Evolutionary conservation across 2,113 vertebrate species (phyloP).

Genomic region (Centropus bengalensis): DNA sequence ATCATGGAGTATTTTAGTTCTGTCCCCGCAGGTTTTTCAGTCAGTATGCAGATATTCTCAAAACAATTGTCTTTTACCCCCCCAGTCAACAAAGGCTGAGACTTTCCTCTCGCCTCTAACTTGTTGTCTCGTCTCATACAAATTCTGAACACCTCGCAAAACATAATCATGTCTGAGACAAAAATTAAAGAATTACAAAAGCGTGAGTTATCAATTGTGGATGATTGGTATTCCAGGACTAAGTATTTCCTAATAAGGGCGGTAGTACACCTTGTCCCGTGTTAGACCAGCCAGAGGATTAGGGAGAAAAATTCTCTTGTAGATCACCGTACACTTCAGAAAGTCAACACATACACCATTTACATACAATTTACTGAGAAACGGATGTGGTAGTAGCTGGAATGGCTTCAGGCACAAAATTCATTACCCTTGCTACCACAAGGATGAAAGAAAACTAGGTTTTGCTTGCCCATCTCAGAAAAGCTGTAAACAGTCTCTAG

Average conservation of each 20-base stretch:
- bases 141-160: background rate
- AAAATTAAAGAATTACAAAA: background rate
- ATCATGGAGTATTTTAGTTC: background rate
- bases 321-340: background rate
- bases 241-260: background rate
- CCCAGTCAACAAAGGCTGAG: background rate
- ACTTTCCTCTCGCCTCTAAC: background rate
- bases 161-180: background rate
- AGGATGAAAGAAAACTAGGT: background rate
- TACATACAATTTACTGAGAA: background rate
- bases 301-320: background rate
- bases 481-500: background rate
- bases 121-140: background rate
- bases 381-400: background rate
- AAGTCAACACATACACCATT: background rate
- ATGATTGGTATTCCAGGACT: background rate
- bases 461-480: background rate
- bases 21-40: background rate
- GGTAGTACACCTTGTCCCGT: rapidly evolving
- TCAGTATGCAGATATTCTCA: background rate
- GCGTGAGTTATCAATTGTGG: background rate
- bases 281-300: background rate
- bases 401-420: background rate
- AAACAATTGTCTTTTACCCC: background rate
- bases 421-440: background rate